phyloP scores from a whole-genome alignment of 2,888 invertebrate species.

The Melangyna quadrimaculata region DNA sequence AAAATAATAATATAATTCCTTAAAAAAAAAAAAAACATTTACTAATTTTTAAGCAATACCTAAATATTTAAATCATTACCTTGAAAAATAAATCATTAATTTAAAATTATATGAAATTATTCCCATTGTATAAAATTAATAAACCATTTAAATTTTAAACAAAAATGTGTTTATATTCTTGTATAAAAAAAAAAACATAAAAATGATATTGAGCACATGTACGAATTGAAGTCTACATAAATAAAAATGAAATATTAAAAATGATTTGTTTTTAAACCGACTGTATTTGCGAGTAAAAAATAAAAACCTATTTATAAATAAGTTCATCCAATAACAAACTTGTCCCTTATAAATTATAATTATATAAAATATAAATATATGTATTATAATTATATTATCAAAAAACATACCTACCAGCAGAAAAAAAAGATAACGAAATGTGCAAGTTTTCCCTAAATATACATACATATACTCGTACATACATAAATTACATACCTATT shows the following conservation, averaged over 20 bases:
- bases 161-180: conserved; percentile 25
- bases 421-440: not conserved
- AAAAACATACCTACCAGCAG: not conserved
- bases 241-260: too few relatives aligned
- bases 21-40: not conserved
- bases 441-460: not conserved
- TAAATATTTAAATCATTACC: not conserved
- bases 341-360: conserved; percentile 7
- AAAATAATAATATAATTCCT: not conserved
- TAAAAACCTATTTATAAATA: conserved; percentile 4
- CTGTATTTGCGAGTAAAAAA: not conserved
- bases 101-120: not conserved
- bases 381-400: not conserved
- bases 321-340: conserved; percentile 34
- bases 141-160: not conserved
- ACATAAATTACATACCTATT: conserved; percentile 29
- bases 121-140: not conserved
- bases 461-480: too few relatives aligned
- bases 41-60: not conserved
- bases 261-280: conserved; percentile 38
- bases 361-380: not conserved
- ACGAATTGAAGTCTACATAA: conserved; percentile 48
- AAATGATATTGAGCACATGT: conserved; percentile 47
- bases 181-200: not conserved
- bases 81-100: not conserved